Evolutionary conservation across 2,113 vertebrate species (phyloP).

Genomic region (Thalassarche chlororhynchos): DNA sequence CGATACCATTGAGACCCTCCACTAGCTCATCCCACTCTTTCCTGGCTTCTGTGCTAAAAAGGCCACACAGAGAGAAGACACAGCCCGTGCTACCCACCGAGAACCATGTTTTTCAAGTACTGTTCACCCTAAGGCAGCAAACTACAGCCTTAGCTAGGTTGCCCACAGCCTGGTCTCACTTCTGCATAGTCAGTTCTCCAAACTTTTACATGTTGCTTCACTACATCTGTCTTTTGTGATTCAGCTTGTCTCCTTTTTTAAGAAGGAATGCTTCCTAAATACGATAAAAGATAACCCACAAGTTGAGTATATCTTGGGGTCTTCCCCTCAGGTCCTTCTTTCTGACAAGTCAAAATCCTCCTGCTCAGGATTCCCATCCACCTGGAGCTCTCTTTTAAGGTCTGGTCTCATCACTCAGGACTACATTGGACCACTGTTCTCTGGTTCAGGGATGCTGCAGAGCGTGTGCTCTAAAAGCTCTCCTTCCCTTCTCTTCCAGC

Average conservation of each 20-base stretch:
- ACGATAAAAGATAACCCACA: neutral
- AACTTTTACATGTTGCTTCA: neutral
- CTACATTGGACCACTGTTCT: neutral
- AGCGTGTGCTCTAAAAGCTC: neutral
- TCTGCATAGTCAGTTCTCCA: neutral
- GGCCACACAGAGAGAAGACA: neutral
- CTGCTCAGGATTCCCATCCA: neutral
- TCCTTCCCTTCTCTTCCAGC: neutral
- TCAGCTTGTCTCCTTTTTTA: neutral
- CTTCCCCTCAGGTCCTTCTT: neutral
- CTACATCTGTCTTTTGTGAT: neutral
- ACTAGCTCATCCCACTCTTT: neutral
- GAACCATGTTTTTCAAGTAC: neutral
- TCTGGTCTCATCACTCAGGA: neutral
- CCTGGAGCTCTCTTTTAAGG: neutral
- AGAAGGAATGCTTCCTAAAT: neutral
- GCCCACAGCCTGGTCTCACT: neutral
- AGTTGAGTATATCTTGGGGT: fast-evolving
- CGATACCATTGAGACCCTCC: neutral
- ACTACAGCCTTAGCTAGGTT: neutral
- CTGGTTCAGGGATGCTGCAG: neutral
- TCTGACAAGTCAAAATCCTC: neutral
- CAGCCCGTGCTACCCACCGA: neutral
- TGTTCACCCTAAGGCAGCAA: neutral
- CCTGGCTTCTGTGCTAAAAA: neutral